A percentile compares a stretch with the other conserved stretches of the same genome.
These are phyloP conservation scores for Spermophilus dauricus DNA, from an alignment of 2,113 vertebrate species.

Conservation along the genomic window DNA sequence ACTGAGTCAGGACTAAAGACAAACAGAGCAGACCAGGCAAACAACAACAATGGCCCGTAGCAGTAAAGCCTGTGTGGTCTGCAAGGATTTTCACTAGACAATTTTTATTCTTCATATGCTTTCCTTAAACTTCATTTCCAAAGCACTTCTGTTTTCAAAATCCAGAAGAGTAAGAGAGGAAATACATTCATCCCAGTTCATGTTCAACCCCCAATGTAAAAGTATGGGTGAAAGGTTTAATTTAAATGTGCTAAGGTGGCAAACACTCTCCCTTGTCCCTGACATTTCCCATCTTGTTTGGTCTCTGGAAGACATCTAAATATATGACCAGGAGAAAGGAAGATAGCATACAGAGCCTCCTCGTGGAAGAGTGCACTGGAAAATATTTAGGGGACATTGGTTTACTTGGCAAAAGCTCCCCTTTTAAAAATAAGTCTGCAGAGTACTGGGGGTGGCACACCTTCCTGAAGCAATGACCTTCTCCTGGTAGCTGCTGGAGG, in stretches of 20 bases:
- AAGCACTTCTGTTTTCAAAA: conserved; percentile 14
- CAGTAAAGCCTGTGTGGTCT: background rate
- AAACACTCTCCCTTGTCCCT: background rate
- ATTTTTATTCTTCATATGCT: background rate
- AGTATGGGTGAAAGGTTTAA: background rate
- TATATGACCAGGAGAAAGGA: background rate
- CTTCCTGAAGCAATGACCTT: conserved; percentile 83
- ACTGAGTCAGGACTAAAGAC: background rate
- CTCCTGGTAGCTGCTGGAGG: conserved; percentile 78
- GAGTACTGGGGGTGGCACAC: background rate
- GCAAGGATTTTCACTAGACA: background rate
- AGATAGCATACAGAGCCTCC: background rate
- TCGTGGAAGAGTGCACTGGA: background rate
- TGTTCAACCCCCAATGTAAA: rapidly evolving
- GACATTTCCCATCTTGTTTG: background rate
- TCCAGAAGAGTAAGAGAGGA: background rate
- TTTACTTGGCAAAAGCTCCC: background rate
- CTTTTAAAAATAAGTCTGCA: background rate
- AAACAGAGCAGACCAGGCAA: background rate
- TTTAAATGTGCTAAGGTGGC: background rate
- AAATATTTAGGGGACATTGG: background rate
- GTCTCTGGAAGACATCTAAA: background rate
- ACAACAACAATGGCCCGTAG: background rate
- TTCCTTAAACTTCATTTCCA: background rate
- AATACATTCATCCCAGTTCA: background rate